Evolutionary conservation across 2,888 invertebrate genomes (phyloP).

Genomic region (Callosobruchus maculatus): DNA sequence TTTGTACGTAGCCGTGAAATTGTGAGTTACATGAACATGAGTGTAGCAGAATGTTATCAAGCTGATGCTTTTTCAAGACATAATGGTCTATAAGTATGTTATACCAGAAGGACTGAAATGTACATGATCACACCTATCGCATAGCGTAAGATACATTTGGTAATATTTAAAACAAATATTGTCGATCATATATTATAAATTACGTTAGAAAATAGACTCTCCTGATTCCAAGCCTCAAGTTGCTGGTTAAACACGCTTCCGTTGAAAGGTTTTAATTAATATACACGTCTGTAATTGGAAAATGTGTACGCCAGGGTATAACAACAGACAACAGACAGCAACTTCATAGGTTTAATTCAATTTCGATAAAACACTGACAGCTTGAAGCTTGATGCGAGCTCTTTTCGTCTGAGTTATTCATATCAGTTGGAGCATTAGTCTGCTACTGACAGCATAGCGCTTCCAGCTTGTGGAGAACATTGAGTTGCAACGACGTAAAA

Average conservation of each 20-base stretch:
- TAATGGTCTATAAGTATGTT: no score
- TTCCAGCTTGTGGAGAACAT: background rate
- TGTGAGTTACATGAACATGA: no score
- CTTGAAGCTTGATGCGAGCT: background rate
- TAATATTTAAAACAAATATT: no score
- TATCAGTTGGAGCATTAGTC: background rate
- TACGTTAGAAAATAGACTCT: no score
- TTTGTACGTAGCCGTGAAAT: no score
- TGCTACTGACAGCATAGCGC: background rate
- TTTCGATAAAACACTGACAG: background rate
- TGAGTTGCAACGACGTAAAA: background rate
- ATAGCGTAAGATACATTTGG: no score
- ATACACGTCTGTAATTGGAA: background rate
- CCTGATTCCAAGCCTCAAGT: no score
- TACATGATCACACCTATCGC: no score
- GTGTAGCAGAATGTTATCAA: no score
- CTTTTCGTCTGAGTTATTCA: background rate
- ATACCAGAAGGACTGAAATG: no score
- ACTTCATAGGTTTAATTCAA: background rate
- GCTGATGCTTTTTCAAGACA: no score
- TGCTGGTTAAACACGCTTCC: background rate
- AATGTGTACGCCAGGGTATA: background rate
- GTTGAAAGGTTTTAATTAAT: background rate
- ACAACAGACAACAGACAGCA: background rate
- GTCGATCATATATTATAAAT: no score